phyloP scores from a whole-genome alignment of 1,140 invertebrate species.

The Bombus sylvicola region DNA sequence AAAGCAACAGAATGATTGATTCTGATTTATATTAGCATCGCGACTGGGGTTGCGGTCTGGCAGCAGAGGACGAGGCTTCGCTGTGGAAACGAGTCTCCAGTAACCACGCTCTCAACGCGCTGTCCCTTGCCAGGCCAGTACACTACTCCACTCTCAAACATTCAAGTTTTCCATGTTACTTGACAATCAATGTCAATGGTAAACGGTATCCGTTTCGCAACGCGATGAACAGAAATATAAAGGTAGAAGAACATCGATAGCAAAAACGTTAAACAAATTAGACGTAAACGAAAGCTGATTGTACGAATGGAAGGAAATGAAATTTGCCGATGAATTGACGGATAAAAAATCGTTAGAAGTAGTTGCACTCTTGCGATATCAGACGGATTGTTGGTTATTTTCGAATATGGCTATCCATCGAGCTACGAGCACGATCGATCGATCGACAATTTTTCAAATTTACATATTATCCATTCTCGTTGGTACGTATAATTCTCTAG shows the following conservation, averaged over 20 bases:
- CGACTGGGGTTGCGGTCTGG: conserved; percentile 94
- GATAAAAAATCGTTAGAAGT: neutral
- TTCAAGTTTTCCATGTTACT: neutral
- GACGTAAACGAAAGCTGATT: no score
- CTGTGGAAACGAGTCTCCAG: conserved; percentile 95
- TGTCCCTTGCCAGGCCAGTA: conserved; percentile 92
- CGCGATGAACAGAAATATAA: neutral
- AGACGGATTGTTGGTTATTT: neutral
- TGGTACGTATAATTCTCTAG: no score
- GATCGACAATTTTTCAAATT: no score
- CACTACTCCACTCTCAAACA: conserved; percentile 81
- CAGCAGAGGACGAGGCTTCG: conserved; percentile 89
- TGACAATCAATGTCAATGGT: neutral
- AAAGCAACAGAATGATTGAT: conserved; percentile 48
- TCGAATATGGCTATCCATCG: neutral
- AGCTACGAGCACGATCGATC: no score
- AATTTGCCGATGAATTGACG: neutral
- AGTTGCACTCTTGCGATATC: neutral
- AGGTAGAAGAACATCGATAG: neutral
- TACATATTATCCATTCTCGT: no score
- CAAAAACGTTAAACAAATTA: neutral
- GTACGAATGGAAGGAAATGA: neutral
- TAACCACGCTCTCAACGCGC: conserved; percentile 92
- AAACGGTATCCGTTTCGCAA: neutral
- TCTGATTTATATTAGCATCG: conserved; percentile 86